Base-by-base conservation (phyloP, 2,888 invertebrate genomes). In the Ptilodon capucinus region DNA sequence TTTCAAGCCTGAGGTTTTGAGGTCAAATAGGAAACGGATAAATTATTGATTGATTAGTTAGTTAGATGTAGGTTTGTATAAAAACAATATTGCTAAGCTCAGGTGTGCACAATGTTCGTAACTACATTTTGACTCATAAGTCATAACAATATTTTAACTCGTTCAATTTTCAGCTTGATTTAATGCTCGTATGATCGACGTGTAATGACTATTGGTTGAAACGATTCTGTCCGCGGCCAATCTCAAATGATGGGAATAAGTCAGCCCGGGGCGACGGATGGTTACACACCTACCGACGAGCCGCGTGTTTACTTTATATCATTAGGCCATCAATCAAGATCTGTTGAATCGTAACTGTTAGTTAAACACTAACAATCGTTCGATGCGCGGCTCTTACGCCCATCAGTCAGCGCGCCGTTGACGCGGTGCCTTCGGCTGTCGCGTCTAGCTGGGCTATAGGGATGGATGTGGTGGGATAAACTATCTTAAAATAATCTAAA, bases 281-380 rank as follows among this genome's bases (percentile, higher is more conserved):
- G 63, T 57, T 70, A 68, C 71, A 73, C 81, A 80, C 80, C 77
- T 79, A 76, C 78, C 69, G 76, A 70, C 71, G 71, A 74, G 75
- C 75, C 63, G 66, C 72, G 69, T 87, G 86, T 90, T 90, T 87
- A 75, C 82, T 86, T 88, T 87, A 84, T 87, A 88, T 87, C 88
- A 90, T 88, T 88, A 90, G 80, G 84, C 87, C 86, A 90, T 90
- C 90, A 86, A 90, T 90, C 90, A 90, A 84, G 82, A 79, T 81
- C 81, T 84, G 86, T 85, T 81, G 83, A 85, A 83, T 83, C 71
- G 79, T 86, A 85, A 85, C 86, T 86, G 86, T 86, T 86, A 84
- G 84, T 87, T 86, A 85, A 87, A 88, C 85, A 86, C 84, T 83
- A 86, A 86, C 86, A 86, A 85, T 81, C 75, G 81, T 74, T 79